These are phyloP conservation scores for Misgurnus anguillicaudatus DNA, from an alignment of 2,113 vertebrate genomes.

Conservation along the genomic window DNA sequence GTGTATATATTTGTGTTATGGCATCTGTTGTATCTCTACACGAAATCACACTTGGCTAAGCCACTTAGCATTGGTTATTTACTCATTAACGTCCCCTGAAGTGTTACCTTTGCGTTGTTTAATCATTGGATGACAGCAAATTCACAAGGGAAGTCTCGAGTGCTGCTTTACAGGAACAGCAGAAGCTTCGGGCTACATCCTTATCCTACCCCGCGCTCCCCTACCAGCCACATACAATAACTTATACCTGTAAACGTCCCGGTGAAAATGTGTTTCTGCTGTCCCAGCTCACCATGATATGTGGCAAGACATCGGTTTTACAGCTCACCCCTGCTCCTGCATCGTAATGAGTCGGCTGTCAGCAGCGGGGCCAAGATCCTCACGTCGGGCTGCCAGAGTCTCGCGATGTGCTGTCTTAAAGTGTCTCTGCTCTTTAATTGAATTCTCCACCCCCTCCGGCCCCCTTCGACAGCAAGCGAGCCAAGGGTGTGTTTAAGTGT, in stretches of 20 bases:
- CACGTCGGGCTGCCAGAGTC: conserved; percentile 21
- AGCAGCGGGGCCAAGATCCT: conserved; percentile 14
- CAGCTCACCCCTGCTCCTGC: conserved; percentile 55
- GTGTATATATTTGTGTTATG: neutral
- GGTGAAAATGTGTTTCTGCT: conserved; percentile 54
- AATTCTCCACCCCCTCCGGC: conserved; percentile 50
- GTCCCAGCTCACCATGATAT: conserved; percentile 60
- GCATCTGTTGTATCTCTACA: conserved; percentile 15
- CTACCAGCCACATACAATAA: conserved; percentile 27
- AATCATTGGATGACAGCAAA: conserved; percentile 19
- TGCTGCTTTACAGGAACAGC: conserved; percentile 18
- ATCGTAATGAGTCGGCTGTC: conserved; percentile 63
- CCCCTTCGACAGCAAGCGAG: conserved; percentile 14
- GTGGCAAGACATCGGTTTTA: conserved; percentile 64
- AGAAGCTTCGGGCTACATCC: conserved; percentile 30
- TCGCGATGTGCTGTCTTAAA: neutral
- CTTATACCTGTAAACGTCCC: conserved; percentile 40
- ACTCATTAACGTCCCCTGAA: neutral
- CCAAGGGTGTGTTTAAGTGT: conserved; percentile 52
- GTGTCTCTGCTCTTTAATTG: conserved; percentile 52
- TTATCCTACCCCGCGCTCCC: conserved; percentile 1
- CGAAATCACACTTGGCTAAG: neutral
- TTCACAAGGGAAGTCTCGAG: neutral
- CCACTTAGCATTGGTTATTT: conserved; percentile 33
- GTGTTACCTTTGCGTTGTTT: conserved; percentile 22